Base-by-base conservation (phyloP, 2,797 vertebrate species). In the Bradypodion pumilum region DNA sequence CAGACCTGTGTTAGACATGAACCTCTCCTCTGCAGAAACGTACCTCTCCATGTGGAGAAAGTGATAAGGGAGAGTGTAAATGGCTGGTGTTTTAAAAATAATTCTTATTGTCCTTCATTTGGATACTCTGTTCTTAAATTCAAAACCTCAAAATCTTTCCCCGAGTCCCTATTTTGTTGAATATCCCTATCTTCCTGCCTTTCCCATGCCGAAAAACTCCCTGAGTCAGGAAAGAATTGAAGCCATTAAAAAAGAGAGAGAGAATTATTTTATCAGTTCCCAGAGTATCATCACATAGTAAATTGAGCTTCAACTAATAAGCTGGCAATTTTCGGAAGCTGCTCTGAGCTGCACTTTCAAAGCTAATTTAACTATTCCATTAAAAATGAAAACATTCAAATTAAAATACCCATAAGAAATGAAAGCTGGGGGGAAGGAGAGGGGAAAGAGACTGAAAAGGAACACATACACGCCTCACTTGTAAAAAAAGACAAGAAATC, bases 381-480 rank as follows among this genome's bases (percentile, higher is more conserved):
- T 95, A 94, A 95, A 95, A 93, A 91, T 92, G 89, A 95, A 95
- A 95, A 94, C 82, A 89, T 89, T 94, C 86, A 90, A 94, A 94
- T 95, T 92, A 94, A 95, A 95, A 95, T 70, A 90, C 89, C 84
- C 87, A 84, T 87, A 93, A 94, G 90, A 93, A 94, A 92, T 89
- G 91, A 92, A 93, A 87, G 78, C 29, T 12, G 72, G 92, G 84
- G 69, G 32, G 4, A 69, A 62, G 1, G 0, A 69, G 1, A 49
- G 81, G 78, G 72, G 60, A 79, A 21, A 0, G 78, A 81, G 35
- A 63, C 72, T 42, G 32, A 72, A 56, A 21, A 73, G 37, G 78
- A 66, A 83, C 79, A 56, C 63, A 68, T 27, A 42, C 15, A 74
- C 46, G 35, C 46, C 85, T 35, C 46, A 35, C 46, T 80, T 82